Evolutionary conservation across 2,888 invertebrate species (phyloP).

Genomic region (Microdon myrmicae): DNA sequence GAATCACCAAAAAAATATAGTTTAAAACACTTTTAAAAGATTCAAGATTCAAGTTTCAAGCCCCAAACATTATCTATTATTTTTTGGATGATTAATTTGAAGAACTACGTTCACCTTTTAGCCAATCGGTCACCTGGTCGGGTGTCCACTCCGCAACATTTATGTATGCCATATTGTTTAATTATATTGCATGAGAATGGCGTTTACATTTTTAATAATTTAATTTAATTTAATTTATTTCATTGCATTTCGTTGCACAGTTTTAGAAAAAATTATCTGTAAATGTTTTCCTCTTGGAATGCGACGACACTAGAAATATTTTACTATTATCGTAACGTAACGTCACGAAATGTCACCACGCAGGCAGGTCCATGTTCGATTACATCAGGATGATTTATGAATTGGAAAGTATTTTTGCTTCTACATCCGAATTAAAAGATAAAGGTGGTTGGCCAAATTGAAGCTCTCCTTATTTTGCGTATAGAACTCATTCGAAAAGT

Average conservation of each 20-base stretch:
- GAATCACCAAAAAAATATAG: too few species aligned
- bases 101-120: constrained; percentile 75
- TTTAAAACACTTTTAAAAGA: too few species aligned
- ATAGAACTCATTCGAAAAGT: too few species aligned
- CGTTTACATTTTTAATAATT: constrained; percentile 24
- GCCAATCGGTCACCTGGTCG: constrained; percentile 90
- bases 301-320: constrained; percentile 43
- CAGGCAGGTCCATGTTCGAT: too few species aligned
- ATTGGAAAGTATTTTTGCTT: too few species aligned
- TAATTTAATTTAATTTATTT: constrained; percentile 29
- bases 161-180: constrained; percentile 76
- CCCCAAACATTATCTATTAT: too few species aligned
- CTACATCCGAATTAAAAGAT: too few species aligned
- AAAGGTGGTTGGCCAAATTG: too few species aligned
- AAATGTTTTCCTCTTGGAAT: constrained; percentile 42
- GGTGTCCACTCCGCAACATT: constrained; percentile 90
- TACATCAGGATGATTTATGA: too few species aligned
- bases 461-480: too few species aligned
- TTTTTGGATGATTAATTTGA: constrained; percentile 5
- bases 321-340: constrained; percentile 28
- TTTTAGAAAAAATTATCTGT: constrained; percentile 36
- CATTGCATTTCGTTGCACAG: too few species aligned
- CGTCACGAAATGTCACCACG: constrained; percentile 14
- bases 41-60: constrained; percentile 11
- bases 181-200: constrained; percentile 16